Conservation (phyloP, 53 echinoderm and acorn worm species). For the Zoroaster sp. region DNA sequence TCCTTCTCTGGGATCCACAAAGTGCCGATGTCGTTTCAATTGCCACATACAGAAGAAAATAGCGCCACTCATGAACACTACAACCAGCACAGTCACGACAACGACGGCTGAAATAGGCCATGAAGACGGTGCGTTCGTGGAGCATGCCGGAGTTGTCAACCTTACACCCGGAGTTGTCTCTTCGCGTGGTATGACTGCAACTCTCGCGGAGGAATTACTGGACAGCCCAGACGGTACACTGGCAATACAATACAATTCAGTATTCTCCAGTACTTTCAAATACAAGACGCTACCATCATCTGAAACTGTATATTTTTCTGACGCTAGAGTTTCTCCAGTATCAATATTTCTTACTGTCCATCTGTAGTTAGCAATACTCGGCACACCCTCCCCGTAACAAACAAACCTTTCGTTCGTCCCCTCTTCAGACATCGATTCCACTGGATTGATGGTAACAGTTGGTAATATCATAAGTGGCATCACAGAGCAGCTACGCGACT, state of each 20-base stretch:
- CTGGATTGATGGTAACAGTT: not conserved
- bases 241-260: constrained; percentile 5
- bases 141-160: not conserved
- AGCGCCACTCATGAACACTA: not conserved
- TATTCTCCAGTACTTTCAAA: not conserved
- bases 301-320: not conserved
- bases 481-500: constrained; percentile 8
- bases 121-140: not conserved
- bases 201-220: constrained; percentile 4
- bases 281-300: not conserved
- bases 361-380: not conserved
- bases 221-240: constrained; percentile 36
- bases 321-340: not conserved
- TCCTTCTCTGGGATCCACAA: not conserved
- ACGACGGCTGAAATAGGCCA: not conserved
- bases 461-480: constrained; percentile 25
- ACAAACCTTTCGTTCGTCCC: not conserved
- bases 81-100: not conserved
- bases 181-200: constrained; percentile 21
- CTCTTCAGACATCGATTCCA: not conserved
- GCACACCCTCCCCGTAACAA: constrained; percentile 34
- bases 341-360: constrained; percentile 1
- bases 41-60: not conserved
- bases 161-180: not conserved
- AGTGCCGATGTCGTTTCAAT: not conserved